These are phyloP conservation scores for Smittia aterrima DNA, from an alignment of 2,888 invertebrate genomes.

Conservation along the genomic window DNA sequence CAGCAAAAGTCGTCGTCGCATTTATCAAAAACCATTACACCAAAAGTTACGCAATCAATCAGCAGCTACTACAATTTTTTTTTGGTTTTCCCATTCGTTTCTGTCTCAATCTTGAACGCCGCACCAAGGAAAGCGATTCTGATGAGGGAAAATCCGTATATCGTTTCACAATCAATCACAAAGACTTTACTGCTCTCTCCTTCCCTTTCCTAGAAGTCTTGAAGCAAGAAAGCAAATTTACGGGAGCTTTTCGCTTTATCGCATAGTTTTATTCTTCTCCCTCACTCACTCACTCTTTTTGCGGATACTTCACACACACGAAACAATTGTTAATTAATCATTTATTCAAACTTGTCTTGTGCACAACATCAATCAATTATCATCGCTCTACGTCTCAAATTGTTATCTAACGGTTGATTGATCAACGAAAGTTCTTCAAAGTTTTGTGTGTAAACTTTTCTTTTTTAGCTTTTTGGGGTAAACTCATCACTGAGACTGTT, in stretches of 20 bases:
- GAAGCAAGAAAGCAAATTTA: not conserved
- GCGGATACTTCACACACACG: not conserved
- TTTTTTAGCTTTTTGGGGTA: not conserved
- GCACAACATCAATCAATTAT: constrained; percentile 24
- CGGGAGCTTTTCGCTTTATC: not conserved
- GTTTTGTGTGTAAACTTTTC: not conserved
- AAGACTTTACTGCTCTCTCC: not conserved
- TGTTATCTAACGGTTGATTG: not conserved
- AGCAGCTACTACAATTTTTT: not conserved
- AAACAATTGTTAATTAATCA: constrained; percentile 18
- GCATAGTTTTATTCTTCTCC: not conserved
- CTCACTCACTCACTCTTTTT: not conserved
- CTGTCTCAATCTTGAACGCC: too few relatives aligned
- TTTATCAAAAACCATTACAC: not conserved
- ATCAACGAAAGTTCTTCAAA: not conserved
- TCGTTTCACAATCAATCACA: not conserved
- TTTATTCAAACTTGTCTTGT: constrained; percentile 17
- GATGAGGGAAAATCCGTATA: not conserved
- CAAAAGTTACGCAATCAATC: not conserved
- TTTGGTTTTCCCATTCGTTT: not conserved
- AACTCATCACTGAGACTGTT: not conserved
- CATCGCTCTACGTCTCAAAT: not conserved
- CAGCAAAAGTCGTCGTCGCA: not conserved
- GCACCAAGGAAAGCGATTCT: too few relatives aligned
- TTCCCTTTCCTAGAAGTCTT: not conserved